phyloP scores from a whole-genome alignment of 2,113 vertebrate genomes.

The Bombycilla garrulus region DNA sequence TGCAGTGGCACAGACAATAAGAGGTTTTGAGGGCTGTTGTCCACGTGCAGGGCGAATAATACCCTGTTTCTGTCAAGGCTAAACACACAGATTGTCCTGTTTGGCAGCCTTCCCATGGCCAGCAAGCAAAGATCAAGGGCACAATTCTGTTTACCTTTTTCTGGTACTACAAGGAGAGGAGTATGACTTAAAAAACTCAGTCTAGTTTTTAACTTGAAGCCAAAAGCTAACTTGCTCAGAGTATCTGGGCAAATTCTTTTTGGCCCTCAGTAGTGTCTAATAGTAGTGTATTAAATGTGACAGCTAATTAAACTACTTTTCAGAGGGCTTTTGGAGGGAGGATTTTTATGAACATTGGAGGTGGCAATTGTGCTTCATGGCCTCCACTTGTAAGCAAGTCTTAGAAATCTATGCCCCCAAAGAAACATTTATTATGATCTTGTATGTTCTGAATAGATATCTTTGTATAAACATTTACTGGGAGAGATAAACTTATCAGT shows the following conservation, averaged over 20 bases:
- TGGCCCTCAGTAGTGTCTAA: neutral
- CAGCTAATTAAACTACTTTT: neutral
- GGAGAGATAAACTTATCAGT: neutral
- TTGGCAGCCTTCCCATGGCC: constrained; percentile 40
- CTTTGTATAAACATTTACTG: neutral
- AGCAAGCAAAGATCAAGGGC: constrained; percentile 42
- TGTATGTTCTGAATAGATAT: neutral
- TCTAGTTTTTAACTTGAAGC: neutral
- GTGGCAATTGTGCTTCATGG: neutral
- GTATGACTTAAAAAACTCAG: neutral
- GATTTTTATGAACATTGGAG: neutral
- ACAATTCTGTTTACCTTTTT: constrained; percentile 13
- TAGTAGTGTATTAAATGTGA: neutral
- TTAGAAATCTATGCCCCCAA: neutral
- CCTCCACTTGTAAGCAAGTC: neutral
- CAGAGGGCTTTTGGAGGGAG: neutral
- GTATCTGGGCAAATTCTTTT: neutral
- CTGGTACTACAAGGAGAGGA: neutral
- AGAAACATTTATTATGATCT: neutral
- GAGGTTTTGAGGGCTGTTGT: neutral
- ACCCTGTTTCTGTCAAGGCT: constrained; percentile 25
- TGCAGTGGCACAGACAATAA: neutral
- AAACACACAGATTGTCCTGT: neutral
- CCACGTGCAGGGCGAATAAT: neutral
- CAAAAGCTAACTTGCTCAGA: neutral